Evolutionary conservation across 2,113 vertebrate genomes (phyloP), one percentile per base, ranked within the genome.

Genomic region (Larimichthys crocea): DNA sequence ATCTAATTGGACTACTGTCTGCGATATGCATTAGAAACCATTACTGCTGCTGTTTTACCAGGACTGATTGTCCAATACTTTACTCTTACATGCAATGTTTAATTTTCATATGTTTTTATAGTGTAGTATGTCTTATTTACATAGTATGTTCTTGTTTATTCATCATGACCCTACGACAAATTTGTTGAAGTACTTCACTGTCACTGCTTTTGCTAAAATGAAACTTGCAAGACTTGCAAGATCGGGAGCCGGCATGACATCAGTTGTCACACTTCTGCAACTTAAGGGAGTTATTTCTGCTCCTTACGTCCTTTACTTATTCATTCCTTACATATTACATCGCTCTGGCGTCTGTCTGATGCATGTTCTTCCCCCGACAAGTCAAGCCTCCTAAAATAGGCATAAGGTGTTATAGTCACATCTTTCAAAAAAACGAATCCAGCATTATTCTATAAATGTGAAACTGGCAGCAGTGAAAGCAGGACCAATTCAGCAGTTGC

Each of bases 331-430:
- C 16, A 29, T 46, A 24, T 46, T 24, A 24, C 49, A 55, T n/a
- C 29, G 15, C 31, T 8, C 31, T 2, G 17, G 5, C 10, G 2
- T 29, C 42, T 67, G 44, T 78, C 56, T 63, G 11, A 42, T 15
- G 24, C 42, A 6, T 61, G 29, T 60, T 50, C 63, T 53, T 14
- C 10, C 4, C 5, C 57, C 14, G 17, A 56, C n/a, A 53, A 17
- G 31, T 24, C n/a, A 4, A 74, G 24, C 15, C 22, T 59, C 61
- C 61, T 5, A 6, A 67, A 78, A 73, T 73, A 72, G 31, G 44
- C n/a, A 17, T 1, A 14, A 7, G 49, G 31, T 35, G 31, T 50
- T 56, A 44, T 3, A 24, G 35, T 46, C n/a, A 17, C 52, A 4
- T 17, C 57, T 70, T 46, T 11, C 16, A 17, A 29, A 29, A 35